These are phyloP conservation scores for Lethrus apterus DNA, from an alignment of 1,140 invertebrate species.

Conservation along the genomic window DNA sequence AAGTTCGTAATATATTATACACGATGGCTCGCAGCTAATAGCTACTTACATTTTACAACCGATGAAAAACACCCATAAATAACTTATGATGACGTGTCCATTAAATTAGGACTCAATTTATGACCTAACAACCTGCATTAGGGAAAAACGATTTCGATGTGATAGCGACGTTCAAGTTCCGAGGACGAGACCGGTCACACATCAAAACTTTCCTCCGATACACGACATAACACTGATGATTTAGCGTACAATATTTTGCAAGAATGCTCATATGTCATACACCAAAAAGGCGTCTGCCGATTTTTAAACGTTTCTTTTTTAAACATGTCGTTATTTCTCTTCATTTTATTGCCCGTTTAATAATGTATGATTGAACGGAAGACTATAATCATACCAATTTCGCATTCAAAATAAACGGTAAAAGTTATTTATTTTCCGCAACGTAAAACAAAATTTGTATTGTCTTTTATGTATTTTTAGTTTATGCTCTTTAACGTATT, in stretches of 20 bases:
- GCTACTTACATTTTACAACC: conserved; percentile 28
- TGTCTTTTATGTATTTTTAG: no score
- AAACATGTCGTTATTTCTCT: conserved; percentile 4
- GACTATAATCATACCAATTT: conserved; percentile 4
- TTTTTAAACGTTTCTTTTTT: conserved; percentile 6
- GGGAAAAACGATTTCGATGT: conserved; percentile 17
- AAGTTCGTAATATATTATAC: conserved; percentile 5
- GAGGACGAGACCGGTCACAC: no score
- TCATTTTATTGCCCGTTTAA: conserved; percentile 6
- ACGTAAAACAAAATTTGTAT: no score
- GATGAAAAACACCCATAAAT: conserved; percentile 23
- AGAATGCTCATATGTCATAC: conserved; percentile 20
- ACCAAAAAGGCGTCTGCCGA: conserved; percentile 10
- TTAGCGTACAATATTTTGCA: conserved; percentile 21
- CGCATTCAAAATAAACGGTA: conserved; percentile 4
- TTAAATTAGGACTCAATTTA: conserved; percentile 28
- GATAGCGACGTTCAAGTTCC: neutral
- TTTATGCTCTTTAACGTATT: no score
- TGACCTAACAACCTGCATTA: conserved; percentile 25
- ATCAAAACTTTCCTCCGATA: conserved; percentile 4
- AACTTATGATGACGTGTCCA: conserved; percentile 23
- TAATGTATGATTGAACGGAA: conserved; percentile 8
- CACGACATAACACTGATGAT: conserved; percentile 15
- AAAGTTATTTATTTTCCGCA: no score
- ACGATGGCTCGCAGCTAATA: conserved; percentile 18